Base-by-base conservation (phyloP, 2,797 vertebrate species). In the Chiroxiphia lanceolata region DNA sequence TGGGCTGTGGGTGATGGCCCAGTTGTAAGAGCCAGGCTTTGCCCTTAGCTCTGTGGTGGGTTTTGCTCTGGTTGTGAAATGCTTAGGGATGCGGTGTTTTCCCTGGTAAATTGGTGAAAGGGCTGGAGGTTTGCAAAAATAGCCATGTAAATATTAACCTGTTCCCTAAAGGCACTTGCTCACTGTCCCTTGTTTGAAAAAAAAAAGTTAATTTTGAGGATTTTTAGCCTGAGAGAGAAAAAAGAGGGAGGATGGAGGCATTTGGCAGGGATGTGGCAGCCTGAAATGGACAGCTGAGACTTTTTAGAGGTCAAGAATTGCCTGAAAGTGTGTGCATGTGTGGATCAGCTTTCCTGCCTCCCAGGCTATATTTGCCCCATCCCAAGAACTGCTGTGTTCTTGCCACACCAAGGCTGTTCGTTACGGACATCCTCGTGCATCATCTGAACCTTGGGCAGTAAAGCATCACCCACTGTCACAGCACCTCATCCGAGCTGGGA, bases 41-140 rank as follows among this genome's bases (percentile, higher is more conserved):
- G 34, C 29, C 23, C 11, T 45, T 47, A 74, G 53, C 19, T 47
- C 45, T 26, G 53, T 1, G 3, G 21, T 60, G 64, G 27, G 20
- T 70, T 94, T 83, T 53, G 26, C 76, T 78, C 12, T 56, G 67
- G 17, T 31, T n/a, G 16, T 33, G 23, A 53, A 51, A n/a, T 45
- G 38, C 44, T 84, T n/a, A 6, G 64, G 53, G 61, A 26, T 56
- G 60, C 13, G 0, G 0, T 0, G 1, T 74, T 90, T 90, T 45
- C 48, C 33, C n/a, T 72, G 54, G n/a, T 38, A 69, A 70, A 72
- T 40, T 45, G 53, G 40, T 89, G 82, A 81, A 90, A 86, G 54
- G 68, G 76, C 48, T 91, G 68, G 64, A 81, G 12, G 48, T 60
- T 90, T 93, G 71, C 47, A 82, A 82, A 93, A 89, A 69, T 42